Evolutionary conservation across 2,797 vertebrate species (phyloP), one percentile per base, ranked within the genome.

Genomic region (Manis pentadactyla): DNA sequence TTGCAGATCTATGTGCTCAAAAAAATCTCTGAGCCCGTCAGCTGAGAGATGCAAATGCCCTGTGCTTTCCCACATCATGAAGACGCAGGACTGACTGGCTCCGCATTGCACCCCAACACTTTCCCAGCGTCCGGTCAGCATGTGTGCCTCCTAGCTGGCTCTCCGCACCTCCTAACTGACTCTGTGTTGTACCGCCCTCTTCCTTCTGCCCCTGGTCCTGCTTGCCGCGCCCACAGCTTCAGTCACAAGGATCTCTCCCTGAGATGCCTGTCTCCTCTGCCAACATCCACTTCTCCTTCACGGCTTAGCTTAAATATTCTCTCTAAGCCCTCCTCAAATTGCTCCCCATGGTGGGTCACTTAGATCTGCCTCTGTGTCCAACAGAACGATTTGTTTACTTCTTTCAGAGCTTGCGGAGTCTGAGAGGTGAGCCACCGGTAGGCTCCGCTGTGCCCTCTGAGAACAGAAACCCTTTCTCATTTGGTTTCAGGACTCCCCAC

Each of bases 401-500:
- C 42, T 55, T 3, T 14, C 2, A 42, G 2, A 31, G 34, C 6
- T 5, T 1, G 8, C 31, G 46, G 49, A 8, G 2, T 37, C 12
- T 53, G 53, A 23, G 42, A 31, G 37, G 46, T 46, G 46, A 46
- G 46, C 46, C 46, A 11, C 46, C 10, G 46, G 46, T 46, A 46
- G 46, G 46, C 4, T 6, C 34, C 42, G 4, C 39, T 17, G 19
- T 4, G 63, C 17, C 25, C 61, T 51, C 39, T 14, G 23, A 55
- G 4, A 34, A n/a, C 21, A 29, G 55, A 23, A 14, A 34, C 13
- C 9, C 2, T 15, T 51, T 12, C 69, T 12, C 1, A 14, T 4
- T 7, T 49, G 29, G 5, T 17, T 17, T 1, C 2, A 0, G 13
- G 14, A n/a, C 53, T 25, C 29, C 55, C 12, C 29, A 1, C 1